Conservation (phyloP, 1,140 invertebrate species). For the Tetramorium alpestre region DNA sequence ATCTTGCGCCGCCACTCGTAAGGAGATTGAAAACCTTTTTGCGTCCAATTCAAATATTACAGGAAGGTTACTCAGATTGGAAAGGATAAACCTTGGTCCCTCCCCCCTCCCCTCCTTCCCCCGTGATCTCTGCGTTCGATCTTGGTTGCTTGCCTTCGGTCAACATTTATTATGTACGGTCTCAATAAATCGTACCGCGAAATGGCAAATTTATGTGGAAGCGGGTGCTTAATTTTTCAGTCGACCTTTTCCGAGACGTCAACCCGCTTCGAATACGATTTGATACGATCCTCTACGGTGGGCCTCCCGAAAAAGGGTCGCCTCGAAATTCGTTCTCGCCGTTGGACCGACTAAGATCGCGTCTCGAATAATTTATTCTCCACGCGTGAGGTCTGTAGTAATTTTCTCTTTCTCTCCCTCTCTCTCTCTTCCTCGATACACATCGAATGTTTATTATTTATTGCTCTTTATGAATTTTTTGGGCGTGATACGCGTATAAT, state of each 20-base stretch:
- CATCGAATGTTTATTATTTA: constrained; percentile 45
- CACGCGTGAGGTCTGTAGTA: constrained; percentile 40
- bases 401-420: constrained; percentile 2
- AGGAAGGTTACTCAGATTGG: background rate
- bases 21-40: constrained; percentile 14
- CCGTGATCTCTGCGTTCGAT: constrained; percentile 44
- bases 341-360: constrained; percentile 1
- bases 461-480: background rate
- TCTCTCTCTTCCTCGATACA: constrained; percentile 10
- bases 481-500: constrained; percentile 21
- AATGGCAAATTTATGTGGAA: constrained; percentile 80
- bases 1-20: background rate
- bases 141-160: constrained; percentile 59
- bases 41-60: background rate
- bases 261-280: constrained; percentile 47
- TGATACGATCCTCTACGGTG: constrained; percentile 43
- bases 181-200: constrained; percentile 78
- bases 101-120: too few species aligned
- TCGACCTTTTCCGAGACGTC: constrained; percentile 63
- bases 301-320: constrained; percentile 28
- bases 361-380: constrained; percentile 40
- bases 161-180: constrained; percentile 79
- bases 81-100: background rate
- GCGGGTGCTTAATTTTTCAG: constrained; percentile 77
- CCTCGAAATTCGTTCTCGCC: constrained; percentile 41